Conservation (phyloP, 2,797 vertebrate genomes). For the Lophotriccus pileatus region DNA sequence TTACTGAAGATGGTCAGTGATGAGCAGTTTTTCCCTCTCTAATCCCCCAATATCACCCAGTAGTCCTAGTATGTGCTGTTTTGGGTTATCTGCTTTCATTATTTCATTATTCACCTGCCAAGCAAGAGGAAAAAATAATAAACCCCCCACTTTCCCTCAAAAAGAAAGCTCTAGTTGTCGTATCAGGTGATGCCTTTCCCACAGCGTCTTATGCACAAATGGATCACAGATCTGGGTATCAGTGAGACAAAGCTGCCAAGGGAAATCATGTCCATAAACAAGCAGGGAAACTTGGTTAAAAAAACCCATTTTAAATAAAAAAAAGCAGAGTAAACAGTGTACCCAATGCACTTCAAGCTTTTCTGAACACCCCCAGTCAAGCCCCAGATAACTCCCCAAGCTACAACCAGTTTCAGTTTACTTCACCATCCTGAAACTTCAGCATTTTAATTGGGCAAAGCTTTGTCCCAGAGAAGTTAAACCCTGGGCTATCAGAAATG, state of each 20-base stretch:
- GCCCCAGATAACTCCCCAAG: neutral
- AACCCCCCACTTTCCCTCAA: neutral
- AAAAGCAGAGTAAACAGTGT: neutral
- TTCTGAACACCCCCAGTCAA: neutral
- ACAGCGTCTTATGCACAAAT: neutral
- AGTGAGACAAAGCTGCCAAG: neutral
- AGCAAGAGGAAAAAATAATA: neutral
- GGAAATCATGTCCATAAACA: neutral
- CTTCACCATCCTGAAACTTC: neutral
- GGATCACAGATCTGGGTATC: neutral
- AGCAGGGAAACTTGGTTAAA: neutral
- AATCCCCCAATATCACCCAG: neutral
- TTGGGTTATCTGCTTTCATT: neutral
- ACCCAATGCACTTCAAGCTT: neutral
- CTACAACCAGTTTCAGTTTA: neutral
- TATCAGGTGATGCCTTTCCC: neutral
- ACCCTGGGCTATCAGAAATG: neutral
- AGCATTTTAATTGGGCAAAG: neutral
- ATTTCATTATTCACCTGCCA: neutral
- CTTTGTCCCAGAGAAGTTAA: neutral
- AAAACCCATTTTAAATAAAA: neutral
- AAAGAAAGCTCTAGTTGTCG: neutral
- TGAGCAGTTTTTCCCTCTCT: neutral
- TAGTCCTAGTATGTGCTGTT: neutral
- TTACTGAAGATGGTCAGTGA: neutral